Evolutionary conservation across 37 sponge, comb jelly and placozoan genomes (phyloP).

Genomic region (Lycopodina hypogea): DNA sequence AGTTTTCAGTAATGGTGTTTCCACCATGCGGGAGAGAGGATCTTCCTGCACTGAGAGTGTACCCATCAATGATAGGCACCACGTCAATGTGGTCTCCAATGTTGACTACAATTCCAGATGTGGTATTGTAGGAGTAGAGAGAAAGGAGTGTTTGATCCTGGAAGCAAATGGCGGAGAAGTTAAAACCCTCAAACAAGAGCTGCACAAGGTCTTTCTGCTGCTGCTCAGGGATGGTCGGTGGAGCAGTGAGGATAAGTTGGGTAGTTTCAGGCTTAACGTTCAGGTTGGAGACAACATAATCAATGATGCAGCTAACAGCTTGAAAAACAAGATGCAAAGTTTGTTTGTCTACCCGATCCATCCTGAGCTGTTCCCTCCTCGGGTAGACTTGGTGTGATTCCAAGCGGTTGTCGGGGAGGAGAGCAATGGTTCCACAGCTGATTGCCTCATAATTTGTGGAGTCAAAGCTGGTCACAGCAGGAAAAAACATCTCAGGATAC

Average conservation of each 20-base stretch:
- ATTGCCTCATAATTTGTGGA: constrained; percentile 16
- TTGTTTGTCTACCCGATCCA: constrained; percentile 59
- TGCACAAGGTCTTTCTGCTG: constrained; percentile 40
- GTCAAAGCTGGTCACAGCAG: constrained; percentile 64
- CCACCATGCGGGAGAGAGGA: constrained; percentile 65
- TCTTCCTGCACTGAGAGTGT: constrained; percentile 53
- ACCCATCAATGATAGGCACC: constrained; percentile 78
- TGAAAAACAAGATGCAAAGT: background rate
- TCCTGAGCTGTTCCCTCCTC: constrained; percentile 24
- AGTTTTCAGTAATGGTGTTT: constrained; percentile 59
- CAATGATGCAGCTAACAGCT: constrained; percentile 26
- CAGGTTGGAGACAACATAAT: constrained; percentile 4
- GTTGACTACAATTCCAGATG: constrained; percentile 76
- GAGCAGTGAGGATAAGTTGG: constrained; percentile 38
- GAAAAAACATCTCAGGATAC: constrained; percentile 79
- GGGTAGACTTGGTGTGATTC: constrained; percentile 49
- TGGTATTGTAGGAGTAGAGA: constrained; percentile 75
- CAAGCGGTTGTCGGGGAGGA: constrained; percentile 47
- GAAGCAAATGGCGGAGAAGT: constrained; percentile 29
- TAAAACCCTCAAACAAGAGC: constrained; percentile 43
- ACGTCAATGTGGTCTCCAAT: constrained; percentile 74
- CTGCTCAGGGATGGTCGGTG: constrained; percentile 42
- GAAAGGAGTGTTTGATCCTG: constrained; percentile 75
- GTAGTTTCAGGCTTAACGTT: constrained; percentile 28
- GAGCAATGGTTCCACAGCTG: constrained; percentile 44